A percentile compares a stretch with the other conserved stretches of the same genome.
These are phyloP conservation scores for Nerophis ophidion DNA, from an alignment of 2,113 vertebrate species.

Conservation along the genomic window DNA sequence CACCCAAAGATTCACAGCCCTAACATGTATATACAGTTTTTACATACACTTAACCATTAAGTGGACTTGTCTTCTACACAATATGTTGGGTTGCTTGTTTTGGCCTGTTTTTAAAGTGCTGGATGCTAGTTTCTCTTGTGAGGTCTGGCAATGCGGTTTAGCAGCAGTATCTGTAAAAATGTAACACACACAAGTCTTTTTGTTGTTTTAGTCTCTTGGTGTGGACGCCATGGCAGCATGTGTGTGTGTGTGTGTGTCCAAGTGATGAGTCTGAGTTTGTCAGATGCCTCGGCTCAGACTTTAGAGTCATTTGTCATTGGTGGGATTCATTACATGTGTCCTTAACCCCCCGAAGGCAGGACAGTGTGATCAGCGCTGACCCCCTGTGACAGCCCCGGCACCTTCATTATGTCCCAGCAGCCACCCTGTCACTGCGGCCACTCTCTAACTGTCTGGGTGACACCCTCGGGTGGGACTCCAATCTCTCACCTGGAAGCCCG, in stretches of 20 bases:
- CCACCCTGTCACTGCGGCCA: slow-evolving; percentile 78
- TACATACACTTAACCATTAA: no score
- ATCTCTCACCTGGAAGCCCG: slow-evolving; percentile 70
- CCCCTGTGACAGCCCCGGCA: slow-evolving; percentile 94
- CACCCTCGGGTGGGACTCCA: slow-evolving; percentile 69
- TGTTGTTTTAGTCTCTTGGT: not conserved
- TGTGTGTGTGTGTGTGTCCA: slow-evolving; percentile 17
- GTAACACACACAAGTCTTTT: not conserved
- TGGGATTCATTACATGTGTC: slow-evolving; percentile 96
- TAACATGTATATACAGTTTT: no score
- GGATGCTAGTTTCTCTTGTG: no score
- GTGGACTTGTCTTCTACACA: no score
- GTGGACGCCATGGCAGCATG: not conserved
- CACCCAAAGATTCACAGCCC: no score
- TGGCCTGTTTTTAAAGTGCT: no score
- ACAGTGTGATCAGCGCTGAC: slow-evolving; percentile 97
- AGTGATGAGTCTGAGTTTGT: slow-evolving; percentile 89
- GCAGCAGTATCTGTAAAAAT: no score
- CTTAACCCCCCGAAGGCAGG: slow-evolving; percentile 78
- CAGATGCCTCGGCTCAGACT: slow-evolving; percentile 90
- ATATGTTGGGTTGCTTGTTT: no score
- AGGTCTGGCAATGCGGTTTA: no score
- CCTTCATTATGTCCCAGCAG: slow-evolving; percentile 98
- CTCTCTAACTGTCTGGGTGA: slow-evolving; percentile 74
- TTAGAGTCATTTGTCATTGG: slow-evolving; percentile 97